Base-by-base conservation (phyloP, 2,888 invertebrate species). In the Eretmocerus hayati region DNA sequence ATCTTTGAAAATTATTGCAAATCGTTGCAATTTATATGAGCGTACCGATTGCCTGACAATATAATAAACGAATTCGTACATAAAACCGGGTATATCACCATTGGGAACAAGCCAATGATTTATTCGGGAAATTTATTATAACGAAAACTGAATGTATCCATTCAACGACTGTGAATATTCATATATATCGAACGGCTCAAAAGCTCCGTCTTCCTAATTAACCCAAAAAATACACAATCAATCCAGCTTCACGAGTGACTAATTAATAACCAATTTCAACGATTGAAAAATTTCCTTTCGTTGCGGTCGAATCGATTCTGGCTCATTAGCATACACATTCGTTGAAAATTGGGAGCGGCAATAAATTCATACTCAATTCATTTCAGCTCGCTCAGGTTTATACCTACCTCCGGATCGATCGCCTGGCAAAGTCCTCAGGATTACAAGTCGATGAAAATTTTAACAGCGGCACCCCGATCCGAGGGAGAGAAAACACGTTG, bases 181-280 rank as follows among this genome's bases (percentile, higher is more conserved):
- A 39, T 42, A 42, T 39, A 42, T 15, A 33, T 42, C 21, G 18
- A 46, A 42, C n/a, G 33, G 23, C 5, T 9, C 11, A 16, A 16
- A n/a, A 6, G 5, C 18, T 15, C 11, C 22, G 2, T 1, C 11
- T 30, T 2, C 8, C 30, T 35, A 42, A 50, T 46, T 42, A 33
- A 42, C 20, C 42, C 50, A 42, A 39, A 42, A 47, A 47, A 41
- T 42, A 42, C 36, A 47, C 41, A 47, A 47, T 47, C 47, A 42
- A 42, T 42, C 16, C 30, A 30, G 18, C 8, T 35, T 15, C 13
- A 22, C 33, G n/a, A 4, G 19, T 20, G 40, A 40, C 26, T 47
- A 42, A 47, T 42, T 42, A 42, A 47, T 47, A 42, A 30, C 19
- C 31, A 36, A 42, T 37, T 36, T 13, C 20, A 26, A 19, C 4